Evolutionary conservation across 2,797 vertebrate species (phyloP).

Genomic region (Typhlichthys eigenmanni): DNA sequence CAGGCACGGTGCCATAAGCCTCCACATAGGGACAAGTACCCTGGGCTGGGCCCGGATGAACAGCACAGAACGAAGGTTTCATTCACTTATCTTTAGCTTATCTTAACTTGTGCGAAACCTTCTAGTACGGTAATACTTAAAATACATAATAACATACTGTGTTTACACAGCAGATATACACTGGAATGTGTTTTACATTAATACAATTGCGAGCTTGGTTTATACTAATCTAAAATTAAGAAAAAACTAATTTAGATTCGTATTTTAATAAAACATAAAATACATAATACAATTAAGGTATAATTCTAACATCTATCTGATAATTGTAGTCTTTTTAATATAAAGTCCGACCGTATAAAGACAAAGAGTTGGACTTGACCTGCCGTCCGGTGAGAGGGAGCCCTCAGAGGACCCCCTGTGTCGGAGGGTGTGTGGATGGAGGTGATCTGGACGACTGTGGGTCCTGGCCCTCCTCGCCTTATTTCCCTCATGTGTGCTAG

Average conservation of each 20-base stretch:
- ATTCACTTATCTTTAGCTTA: constrained; percentile 18
- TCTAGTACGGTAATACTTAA: too few species aligned
- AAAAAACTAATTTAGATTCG: too few species aligned
- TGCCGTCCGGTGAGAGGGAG: constrained; percentile 86
- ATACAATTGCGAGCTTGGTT: too few species aligned
- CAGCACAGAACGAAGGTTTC: constrained; percentile 25
- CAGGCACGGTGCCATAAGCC: constrained; percentile 75
- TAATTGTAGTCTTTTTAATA: too few species aligned
- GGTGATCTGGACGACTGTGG: constrained; percentile 86
- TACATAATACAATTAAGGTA: too few species aligned
- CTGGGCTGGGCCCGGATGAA: constrained; percentile 74
- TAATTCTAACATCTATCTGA: too few species aligned
- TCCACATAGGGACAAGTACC: constrained; percentile 58
- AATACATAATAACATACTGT: too few species aligned
- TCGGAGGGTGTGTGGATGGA: constrained; percentile 81
- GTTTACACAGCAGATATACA: too few species aligned
- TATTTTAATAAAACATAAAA: too few species aligned
- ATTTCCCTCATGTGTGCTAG: constrained; percentile 83
- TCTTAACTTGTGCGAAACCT: background rate
- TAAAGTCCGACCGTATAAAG: too few species aligned
- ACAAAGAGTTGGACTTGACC: constrained; percentile 55
- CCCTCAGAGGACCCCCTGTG: constrained; percentile 84
- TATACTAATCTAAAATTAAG: too few species aligned
- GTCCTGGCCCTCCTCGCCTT: constrained; percentile 89
- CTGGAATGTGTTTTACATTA: too few species aligned